Evolutionary conservation across 2,888 invertebrate genomes (phyloP).

Genomic region (Hirtodrosophila cameraria): DNA sequence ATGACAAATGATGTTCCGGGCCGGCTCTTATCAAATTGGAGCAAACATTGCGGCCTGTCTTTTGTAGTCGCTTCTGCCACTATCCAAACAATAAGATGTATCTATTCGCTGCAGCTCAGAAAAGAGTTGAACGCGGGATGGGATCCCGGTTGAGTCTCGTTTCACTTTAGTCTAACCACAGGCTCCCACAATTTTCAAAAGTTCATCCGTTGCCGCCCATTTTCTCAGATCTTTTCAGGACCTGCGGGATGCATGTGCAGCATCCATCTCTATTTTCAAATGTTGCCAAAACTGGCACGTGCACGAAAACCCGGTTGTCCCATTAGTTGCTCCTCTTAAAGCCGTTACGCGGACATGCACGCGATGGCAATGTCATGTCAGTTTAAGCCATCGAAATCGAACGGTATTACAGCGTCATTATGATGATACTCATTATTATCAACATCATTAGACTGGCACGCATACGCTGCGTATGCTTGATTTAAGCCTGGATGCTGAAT

Average conservation of each 20-base stretch:
- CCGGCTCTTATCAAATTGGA: conserved; percentile 65
- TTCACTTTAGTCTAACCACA: too few relatives aligned
- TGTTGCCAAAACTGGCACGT: conserved; percentile 23
- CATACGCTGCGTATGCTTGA: conserved; percentile 47
- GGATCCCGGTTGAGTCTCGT: too few relatives aligned
- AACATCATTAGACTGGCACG: conserved; percentile 4
- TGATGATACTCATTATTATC: background rate
- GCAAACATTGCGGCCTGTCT: conserved; percentile 33
- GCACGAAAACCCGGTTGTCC: conserved; percentile 11
- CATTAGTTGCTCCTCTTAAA: conserved; percentile 3
- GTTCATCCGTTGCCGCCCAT: too few relatives aligned
- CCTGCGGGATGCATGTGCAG: too few relatives aligned
- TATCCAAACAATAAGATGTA: conserved; percentile 1
- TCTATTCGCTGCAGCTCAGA: conserved; percentile 1
- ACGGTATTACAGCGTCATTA: conserved; percentile 27
- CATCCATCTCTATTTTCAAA: too few relatives aligned
- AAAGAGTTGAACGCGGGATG: too few relatives aligned
- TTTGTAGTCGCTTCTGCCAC: conserved; percentile 5
- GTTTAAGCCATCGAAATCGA: conserved; percentile 13
- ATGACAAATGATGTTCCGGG: conserved; percentile 68
- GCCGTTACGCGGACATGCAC: conserved; percentile 46
- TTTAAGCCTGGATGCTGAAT: background rate
- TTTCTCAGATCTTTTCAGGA: too few relatives aligned
- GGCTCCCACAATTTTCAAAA: too few relatives aligned
- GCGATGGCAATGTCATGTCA: conserved; percentile 42